Evolutionary conservation across 1,140 invertebrate species (phyloP).

Genomic region (Rhizoglyphus robini): DNA sequence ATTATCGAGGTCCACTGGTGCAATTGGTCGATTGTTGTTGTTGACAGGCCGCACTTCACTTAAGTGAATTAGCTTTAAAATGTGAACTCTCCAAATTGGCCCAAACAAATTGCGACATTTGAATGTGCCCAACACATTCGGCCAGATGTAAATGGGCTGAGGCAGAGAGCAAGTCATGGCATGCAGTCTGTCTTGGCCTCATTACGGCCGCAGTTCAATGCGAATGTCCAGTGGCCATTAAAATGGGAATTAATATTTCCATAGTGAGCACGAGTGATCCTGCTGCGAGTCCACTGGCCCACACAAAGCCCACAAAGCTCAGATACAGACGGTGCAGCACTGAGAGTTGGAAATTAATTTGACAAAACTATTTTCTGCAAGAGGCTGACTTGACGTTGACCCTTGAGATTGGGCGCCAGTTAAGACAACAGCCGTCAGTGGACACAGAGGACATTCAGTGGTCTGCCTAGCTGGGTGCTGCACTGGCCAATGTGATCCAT

Average conservation of each 20-base stretch:
- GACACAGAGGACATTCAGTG: background rate
- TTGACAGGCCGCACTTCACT: slow-evolving; percentile 13
- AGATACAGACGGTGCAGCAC: background rate
- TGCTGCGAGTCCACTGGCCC: background rate
- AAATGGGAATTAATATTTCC: too few species aligned
- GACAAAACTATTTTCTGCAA: background rate
- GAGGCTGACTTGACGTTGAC: background rate
- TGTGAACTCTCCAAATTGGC: background rate
- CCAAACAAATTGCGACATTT: background rate
- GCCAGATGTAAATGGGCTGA: background rate
- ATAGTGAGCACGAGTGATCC: too few species aligned
- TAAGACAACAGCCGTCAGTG: background rate
- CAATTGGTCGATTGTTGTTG: slow-evolving; percentile 8
- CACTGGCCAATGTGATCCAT: slow-evolving; percentile 6
- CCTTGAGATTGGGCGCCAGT: background rate
- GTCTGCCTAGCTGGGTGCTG: too few species aligned
- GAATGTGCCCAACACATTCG: background rate
- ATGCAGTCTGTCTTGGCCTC: too few species aligned
- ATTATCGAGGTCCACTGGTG: background rate
- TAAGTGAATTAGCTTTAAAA: slow-evolving; percentile 15
- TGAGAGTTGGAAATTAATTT: slow-evolving; percentile 5
- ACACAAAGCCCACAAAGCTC: background rate
- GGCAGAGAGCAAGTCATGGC: too few species aligned
- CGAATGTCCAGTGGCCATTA: too few species aligned
- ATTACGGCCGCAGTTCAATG: background rate